phyloP scores from a whole-genome alignment of 2,888 invertebrate genomes.

The Eupithecia subfuscata region DNA sequence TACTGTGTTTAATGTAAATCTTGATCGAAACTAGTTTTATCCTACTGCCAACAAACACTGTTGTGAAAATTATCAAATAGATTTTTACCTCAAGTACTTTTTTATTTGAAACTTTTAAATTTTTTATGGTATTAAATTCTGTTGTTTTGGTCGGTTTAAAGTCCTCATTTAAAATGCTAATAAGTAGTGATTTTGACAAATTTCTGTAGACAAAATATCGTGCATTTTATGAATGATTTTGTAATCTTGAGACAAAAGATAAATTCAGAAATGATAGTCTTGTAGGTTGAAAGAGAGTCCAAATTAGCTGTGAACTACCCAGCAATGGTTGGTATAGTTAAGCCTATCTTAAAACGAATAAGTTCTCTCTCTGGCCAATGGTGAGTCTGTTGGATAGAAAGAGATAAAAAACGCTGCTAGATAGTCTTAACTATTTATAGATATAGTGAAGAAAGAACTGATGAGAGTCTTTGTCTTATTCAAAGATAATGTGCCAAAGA shows the following conservation, averaged over 20 bases:
- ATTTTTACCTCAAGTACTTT: not conserved
- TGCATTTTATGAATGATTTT: not conserved
- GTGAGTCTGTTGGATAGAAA: not conserved
- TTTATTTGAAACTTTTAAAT: not conserved
- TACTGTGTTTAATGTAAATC: not conserved
- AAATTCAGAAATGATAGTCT: not conserved
- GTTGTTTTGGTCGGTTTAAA: not conserved
- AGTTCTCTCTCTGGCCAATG: not conserved
- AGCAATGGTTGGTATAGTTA: not conserved
- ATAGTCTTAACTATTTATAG: constrained; percentile 5
- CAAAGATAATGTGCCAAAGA: constrained; percentile 84
- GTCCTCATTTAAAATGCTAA: not conserved
- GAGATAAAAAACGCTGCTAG: not conserved
- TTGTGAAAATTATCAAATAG: not conserved
- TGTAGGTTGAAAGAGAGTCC: constrained; percentile 14
- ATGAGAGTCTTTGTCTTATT: constrained; percentile 79
- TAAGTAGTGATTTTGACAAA: not conserved
- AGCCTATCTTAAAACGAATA: not conserved
- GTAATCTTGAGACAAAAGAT: not conserved
- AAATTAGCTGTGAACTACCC: not conserved
- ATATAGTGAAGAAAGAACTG: constrained; percentile 65
- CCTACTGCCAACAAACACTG: not conserved
- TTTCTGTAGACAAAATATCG: not conserved
- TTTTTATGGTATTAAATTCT: not conserved
- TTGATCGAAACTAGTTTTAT: not conserved